Conservation (phyloP, 2,888 invertebrate genomes). For the Palloptera scutellata region DNA sequence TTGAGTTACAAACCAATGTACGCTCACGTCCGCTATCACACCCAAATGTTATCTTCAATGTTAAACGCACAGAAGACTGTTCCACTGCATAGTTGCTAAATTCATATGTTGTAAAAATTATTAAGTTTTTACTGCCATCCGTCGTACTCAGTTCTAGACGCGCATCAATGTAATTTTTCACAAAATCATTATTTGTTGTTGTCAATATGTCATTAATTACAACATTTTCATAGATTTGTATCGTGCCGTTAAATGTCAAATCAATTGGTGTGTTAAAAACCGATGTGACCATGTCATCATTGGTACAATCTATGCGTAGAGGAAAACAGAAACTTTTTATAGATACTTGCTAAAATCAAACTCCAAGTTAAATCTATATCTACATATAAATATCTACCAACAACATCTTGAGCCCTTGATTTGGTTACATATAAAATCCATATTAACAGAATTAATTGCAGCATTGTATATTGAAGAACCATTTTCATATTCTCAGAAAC, state of each 20-base stretch:
- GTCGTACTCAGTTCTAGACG: conserved; percentile 34
- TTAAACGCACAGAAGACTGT: conserved; percentile 40
- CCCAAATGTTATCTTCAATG: conserved; percentile 37
- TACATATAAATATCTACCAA: too few species aligned
- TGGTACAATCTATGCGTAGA: conserved; percentile 35
- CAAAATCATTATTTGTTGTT: conserved; percentile 40
- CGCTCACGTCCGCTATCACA: conserved; percentile 40
- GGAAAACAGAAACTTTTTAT: too few species aligned
- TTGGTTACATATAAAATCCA: too few species aligned
- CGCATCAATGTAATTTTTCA: conserved; percentile 46
- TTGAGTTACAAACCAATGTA: conserved; percentile 35
- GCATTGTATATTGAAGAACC: too few species aligned
- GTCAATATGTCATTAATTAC: conserved; percentile 37
- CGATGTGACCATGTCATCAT: conserved; percentile 36
- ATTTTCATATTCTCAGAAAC: too few species aligned
- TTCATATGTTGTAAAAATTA: conserved; percentile 43
- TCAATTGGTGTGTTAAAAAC: conserved; percentile 39
- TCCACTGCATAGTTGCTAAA: conserved; percentile 45
- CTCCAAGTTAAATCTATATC: too few species aligned
- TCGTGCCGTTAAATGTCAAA: conserved; percentile 34
- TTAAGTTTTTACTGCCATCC: conserved; percentile 31
- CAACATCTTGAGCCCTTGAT: too few species aligned
- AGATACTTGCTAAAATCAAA: too few species aligned
- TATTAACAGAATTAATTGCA: too few species aligned
- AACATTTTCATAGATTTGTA: conserved; percentile 40